Percentiles rank a stretch among this genome's conserved stretches.
Evolutionary conservation across 2,888 invertebrate species (phyloP).

Genomic region (Volucella bombylans): DNA sequence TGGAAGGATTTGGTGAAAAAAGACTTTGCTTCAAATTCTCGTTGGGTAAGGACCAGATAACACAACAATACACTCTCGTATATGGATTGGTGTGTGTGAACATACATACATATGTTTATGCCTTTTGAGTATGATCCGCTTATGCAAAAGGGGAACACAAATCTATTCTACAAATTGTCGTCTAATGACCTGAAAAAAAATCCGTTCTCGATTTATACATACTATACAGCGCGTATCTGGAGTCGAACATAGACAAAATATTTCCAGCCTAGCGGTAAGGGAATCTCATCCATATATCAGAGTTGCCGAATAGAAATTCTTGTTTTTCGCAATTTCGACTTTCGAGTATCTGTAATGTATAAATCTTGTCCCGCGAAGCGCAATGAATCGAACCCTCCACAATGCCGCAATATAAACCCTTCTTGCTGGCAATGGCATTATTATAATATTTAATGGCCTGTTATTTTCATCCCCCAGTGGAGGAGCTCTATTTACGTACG

Average conservation of each 20-base stretch:
- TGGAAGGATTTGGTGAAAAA: not conserved
- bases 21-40: not conserved
- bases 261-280: conserved; percentile 22
- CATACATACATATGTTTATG: not conserved
- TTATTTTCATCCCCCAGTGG: conserved; percentile 58
- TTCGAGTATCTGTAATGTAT: conserved; percentile 19
- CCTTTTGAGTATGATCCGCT: conserved; percentile 15
- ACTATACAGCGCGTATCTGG: not conserved
- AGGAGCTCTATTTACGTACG: conserved; percentile 68
- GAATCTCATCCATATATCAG: not conserved
- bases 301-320: conserved; percentile 33
- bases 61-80: not conserved
- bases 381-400: conserved; percentile 51
- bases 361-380: conserved; percentile 54
- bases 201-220: conserved; percentile 20
- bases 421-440: conserved; percentile 60
- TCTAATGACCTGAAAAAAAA: conserved; percentile 51
- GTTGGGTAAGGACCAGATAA: conserved; percentile 18
- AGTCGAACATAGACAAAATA: conserved; percentile 1
- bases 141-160: conserved; percentile 1
- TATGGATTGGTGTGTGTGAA: too few relatives aligned
- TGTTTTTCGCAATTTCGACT: conserved; percentile 14
- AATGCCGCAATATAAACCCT: conserved; percentile 63
- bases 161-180: conserved; percentile 38
- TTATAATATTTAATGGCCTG: conserved; percentile 72